Evolutionary conservation across 1,140 invertebrate species (phyloP).

Genomic region (Heliconius hewitsoni): DNA sequence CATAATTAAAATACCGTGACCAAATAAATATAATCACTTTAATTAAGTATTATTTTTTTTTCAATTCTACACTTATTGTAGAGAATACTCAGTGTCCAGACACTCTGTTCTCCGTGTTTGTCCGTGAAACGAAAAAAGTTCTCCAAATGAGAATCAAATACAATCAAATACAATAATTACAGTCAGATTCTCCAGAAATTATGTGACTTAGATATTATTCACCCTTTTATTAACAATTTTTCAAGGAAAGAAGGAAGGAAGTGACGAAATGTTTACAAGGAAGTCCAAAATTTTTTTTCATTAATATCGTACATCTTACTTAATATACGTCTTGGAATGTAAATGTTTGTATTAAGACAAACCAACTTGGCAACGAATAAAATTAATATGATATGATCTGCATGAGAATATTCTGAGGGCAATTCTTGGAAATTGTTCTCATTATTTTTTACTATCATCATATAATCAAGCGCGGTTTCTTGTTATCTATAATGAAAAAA

Average conservation of each 20-base stretch:
- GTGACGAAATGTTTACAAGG: neutral
- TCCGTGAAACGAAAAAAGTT: no score
- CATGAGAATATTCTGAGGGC: neutral
- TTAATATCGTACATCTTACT: conserved; percentile 5
- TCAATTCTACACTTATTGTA: no score
- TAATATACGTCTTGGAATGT: neutral
- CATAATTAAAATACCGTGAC: no score
- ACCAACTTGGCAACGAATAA: conserved; percentile 15
- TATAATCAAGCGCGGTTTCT: conserved; percentile 2
- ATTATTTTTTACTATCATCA: conserved; percentile 1
- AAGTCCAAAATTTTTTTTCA: neutral
- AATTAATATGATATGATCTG: conserved; percentile 15
- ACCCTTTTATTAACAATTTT: no score
- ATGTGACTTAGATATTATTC: no score
- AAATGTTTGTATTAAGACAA: conserved; percentile 3
- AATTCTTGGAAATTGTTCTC: neutral
- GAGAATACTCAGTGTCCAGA: no score
- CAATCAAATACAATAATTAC: no score
- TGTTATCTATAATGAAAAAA: conserved; percentile 8
- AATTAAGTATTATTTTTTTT: no score
- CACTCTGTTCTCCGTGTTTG: no score
- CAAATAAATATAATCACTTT: no score
- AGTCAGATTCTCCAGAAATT: no score
- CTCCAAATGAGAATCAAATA: no score
- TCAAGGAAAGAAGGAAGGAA: neutral